Conservation (phyloP, 2,113 vertebrate genomes). For the Chunga burmeisteri region DNA sequence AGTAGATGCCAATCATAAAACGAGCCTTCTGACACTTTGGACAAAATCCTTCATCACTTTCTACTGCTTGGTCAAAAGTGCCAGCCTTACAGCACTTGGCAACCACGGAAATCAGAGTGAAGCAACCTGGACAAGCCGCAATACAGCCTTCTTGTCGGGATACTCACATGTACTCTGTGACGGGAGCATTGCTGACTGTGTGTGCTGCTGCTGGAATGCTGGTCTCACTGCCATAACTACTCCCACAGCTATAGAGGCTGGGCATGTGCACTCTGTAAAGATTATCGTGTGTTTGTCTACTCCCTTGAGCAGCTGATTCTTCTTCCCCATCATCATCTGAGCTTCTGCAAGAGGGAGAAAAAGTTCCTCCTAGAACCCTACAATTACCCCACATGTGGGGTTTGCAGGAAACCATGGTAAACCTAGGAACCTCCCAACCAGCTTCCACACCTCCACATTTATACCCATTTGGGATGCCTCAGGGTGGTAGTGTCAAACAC, state of each 20-base stretch:
- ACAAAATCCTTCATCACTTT: background rate
- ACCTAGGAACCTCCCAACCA: slow-evolving; percentile 30
- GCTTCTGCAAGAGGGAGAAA: slow-evolving; percentile 72
- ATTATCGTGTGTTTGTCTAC: slow-evolving; percentile 90
- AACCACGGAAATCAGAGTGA: background rate
- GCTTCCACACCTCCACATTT: slow-evolving; percentile 38
- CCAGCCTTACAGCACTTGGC: background rate
- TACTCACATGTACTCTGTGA: slow-evolving; percentile 98
- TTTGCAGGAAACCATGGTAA: slow-evolving; percentile 34
- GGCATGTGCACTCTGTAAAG: slow-evolving; percentile 99
- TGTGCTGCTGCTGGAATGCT: slow-evolving; percentile 95
- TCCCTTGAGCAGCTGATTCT: slow-evolving; percentile 85
- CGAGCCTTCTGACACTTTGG: background rate
- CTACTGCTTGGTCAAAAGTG: background rate
- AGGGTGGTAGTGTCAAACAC: slow-evolving; percentile 43
- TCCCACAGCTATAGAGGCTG: slow-evolving; percentile 97
- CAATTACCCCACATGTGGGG: background rate
- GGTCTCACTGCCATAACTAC: slow-evolving; percentile 96
- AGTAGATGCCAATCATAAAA: background rate
- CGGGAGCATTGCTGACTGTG: slow-evolving; percentile 97
- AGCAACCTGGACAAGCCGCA: background rate
- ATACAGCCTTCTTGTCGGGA: background rate
- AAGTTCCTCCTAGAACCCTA: slow-evolving; percentile 26
- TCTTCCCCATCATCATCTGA: slow-evolving; percentile 90
- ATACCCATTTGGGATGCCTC: slow-evolving; percentile 40